phyloP scores from a whole-genome alignment of 53 echinoderm and acorn worm species.

The Antedon mediterranea region DNA sequence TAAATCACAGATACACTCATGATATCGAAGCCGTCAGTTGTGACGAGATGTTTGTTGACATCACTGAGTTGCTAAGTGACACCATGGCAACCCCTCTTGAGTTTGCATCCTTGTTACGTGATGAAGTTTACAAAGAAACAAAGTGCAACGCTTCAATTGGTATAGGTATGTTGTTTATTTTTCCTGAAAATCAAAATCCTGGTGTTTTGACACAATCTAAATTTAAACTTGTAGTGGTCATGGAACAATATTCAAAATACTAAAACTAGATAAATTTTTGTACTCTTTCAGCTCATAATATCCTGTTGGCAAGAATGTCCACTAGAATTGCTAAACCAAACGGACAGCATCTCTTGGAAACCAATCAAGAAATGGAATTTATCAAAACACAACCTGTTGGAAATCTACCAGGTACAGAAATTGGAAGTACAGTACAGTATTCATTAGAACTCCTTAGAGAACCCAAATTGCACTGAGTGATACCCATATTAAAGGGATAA shows the following conservation, averaged over 20 bases:
- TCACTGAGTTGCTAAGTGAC: conserved; percentile 42
- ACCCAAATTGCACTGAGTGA: no score
- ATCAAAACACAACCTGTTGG: conserved; percentile 63
- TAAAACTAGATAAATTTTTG: no score
- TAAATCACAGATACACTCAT: conserved; percentile 61
- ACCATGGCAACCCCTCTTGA: conserved; percentile 52
- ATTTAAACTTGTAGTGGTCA: no score
- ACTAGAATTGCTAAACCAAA: conserved; percentile 86
- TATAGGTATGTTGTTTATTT: conserved; percentile 40
- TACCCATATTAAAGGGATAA: no score
- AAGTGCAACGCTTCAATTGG: conserved; percentile 80
- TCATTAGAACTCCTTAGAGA: no score
- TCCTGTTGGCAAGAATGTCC: conserved; percentile 70
- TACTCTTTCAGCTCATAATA: conserved; percentile 42
- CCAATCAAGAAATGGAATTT: conserved; percentile 40
- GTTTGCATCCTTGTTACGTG: conserved; percentile 36
- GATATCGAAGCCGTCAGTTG: conserved; percentile 98
- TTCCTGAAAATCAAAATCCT: no score
- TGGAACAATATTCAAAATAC: no score
- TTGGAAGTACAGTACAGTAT: no score
- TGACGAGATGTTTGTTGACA: conserved; percentile 88
- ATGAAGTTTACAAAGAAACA: conserved; percentile 68
- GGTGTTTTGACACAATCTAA: no score
- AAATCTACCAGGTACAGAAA: conserved; percentile 87
- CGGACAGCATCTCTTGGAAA: conserved; percentile 55